These are phyloP conservation scores for Neolamprologus brichardi DNA, from an alignment of 2,113 vertebrate genomes.

Conservation along the genomic window DNA sequence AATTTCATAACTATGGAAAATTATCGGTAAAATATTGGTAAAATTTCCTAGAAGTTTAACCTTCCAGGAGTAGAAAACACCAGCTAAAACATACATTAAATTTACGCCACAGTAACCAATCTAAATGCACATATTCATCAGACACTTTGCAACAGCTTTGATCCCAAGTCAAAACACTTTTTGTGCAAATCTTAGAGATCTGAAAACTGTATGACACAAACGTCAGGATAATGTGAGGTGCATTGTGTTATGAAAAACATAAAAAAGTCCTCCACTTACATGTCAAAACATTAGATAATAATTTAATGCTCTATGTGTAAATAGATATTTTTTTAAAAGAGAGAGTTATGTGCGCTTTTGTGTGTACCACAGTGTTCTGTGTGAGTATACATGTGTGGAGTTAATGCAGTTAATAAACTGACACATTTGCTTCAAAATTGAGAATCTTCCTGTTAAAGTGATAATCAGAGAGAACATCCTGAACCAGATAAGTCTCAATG, in stretches of 20 bases:
- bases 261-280: not conserved
- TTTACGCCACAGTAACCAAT: not conserved
- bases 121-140: not conserved
- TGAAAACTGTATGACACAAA: not conserved
- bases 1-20: not conserved
- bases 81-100: not conserved
- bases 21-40: not conserved
- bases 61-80: not conserved
- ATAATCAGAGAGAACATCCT: slow-evolving; percentile 52
- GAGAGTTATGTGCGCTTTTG: not conserved
- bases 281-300: not conserved
- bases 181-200: not conserved
- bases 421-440: slow-evolving; percentile 37
- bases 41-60: not conserved
- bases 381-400: not conserved
- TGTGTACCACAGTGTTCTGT: not conserved
- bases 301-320: not conserved
- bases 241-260: not conserved
- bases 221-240: not conserved
- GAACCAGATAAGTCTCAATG: slow-evolving; percentile 46
- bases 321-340: not conserved
- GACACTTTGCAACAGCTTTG: slow-evolving; percentile 2
- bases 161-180: not conserved
- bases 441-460: slow-evolving; percentile 36
- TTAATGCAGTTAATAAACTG: slow-evolving; percentile 24